Conservation (phyloP, 2,797 vertebrate species). For the Sibirionetta formosa region DNA sequence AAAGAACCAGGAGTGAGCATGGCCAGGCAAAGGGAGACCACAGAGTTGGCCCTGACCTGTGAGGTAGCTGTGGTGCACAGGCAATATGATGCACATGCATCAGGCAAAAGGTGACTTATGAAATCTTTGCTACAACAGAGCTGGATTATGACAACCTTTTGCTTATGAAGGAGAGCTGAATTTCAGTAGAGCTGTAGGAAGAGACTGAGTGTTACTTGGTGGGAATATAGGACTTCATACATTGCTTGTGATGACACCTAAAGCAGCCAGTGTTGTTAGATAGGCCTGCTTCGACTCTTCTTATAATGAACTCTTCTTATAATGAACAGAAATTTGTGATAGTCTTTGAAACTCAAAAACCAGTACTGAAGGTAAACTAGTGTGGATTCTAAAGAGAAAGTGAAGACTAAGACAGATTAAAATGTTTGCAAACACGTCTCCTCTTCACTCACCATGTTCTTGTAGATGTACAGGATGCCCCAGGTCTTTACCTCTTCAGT, state of each 20-base stretch:
- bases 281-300: neutral
- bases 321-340: neutral
- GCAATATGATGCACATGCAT: accelerated
- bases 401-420: neutral
- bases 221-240: neutral
- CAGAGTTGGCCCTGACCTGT: accelerated
- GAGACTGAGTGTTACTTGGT: neutral
- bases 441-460: neutral
- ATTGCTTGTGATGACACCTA: accelerated
- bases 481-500: neutral
- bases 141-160: neutral
- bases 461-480: neutral
- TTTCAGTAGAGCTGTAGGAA: neutral
- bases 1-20: neutral
- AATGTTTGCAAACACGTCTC: neutral
- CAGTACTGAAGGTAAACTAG: neutral
- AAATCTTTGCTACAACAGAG: neutral
- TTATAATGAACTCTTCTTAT: neutral
- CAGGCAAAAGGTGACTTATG: neutral
- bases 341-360: neutral
- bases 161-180: neutral
- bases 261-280: neutral
- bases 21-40: neutral
- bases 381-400: neutral
- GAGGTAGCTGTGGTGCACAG: accelerated